Percentiles rank a stretch among this genome's conserved stretches.
These are phyloP conservation scores for Trissolcus japonicus DNA, from an alignment of 2,888 invertebrate species.

Conservation along the genomic window DNA sequence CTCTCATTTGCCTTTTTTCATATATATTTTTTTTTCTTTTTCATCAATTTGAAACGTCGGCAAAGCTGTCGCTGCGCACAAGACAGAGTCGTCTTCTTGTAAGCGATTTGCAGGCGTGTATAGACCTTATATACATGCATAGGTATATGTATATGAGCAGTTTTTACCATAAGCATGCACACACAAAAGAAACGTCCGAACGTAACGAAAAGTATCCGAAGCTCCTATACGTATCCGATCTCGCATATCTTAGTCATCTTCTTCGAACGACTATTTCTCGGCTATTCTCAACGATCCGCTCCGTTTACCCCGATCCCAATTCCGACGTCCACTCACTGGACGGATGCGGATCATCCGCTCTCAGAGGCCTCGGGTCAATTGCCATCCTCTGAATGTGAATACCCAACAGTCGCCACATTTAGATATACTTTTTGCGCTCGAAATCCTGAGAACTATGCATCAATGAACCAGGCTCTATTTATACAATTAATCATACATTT, in stretches of 20 bases:
- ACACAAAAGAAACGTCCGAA: conserved; percentile 52
- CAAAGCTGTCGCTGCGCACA: conserved; percentile 32
- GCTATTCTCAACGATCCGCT: conserved; percentile 60
- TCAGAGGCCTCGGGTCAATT: conserved; percentile 56
- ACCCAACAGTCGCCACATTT: conserved; percentile 42
- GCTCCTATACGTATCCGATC: conserved; percentile 55
- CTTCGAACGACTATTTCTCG: conserved; percentile 53
- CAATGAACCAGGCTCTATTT: conserved; percentile 1
- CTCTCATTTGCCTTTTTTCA: conserved; percentile 12
- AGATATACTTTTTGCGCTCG: conserved; percentile 28
- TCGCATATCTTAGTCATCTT: conserved; percentile 53
- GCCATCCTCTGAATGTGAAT: conserved; percentile 54
- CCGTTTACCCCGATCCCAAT: conserved; percentile 59
- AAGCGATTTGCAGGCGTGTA: conserved; percentile 9
- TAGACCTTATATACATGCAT: conserved; percentile 27
- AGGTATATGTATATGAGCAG: background rate
- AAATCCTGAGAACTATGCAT: conserved; percentile 19
- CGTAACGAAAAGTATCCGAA: conserved; percentile 39
- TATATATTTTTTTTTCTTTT: conserved; percentile 16
- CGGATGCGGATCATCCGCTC: conserved; percentile 54
- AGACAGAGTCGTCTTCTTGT: conserved; percentile 16
- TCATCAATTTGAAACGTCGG: conserved; percentile 54
- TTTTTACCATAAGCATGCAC: no score
- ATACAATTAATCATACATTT: no score
- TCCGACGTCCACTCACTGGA: conserved; percentile 48